Evolutionary conservation across 2,888 invertebrate genomes (phyloP).

Genomic region (Dasysyrphus albostriatus): DNA sequence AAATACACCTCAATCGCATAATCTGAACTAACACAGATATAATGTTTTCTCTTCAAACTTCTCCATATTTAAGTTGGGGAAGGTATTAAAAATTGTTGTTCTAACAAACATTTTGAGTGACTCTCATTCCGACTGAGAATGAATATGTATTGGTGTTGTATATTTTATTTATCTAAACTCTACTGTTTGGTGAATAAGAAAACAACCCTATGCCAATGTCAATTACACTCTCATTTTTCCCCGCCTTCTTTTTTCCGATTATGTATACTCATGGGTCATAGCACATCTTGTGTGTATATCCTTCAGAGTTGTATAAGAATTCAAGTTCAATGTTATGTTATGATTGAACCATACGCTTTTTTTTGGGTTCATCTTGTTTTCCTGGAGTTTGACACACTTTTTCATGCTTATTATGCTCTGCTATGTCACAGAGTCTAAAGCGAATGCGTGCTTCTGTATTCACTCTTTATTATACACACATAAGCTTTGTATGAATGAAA

Average conservation of each 20-base stretch:
- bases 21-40: too few relatives aligned
- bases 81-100: too few relatives aligned
- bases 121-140: not conserved
- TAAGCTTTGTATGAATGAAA: not conserved
- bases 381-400: constrained; percentile 7
- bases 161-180: too few relatives aligned
- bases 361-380: not conserved
- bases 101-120: too few relatives aligned
- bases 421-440: not conserved
- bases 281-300: not conserved
- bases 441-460: not conserved
- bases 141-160: not conserved
- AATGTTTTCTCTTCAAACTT: too few relatives aligned
- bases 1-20: too few relatives aligned
- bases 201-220: not conserved
- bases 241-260: not conserved
- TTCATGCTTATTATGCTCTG: not conserved
- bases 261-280: too few relatives aligned
- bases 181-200: not conserved
- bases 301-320: not conserved
- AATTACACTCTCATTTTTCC: not conserved
- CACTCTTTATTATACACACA: not conserved
- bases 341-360: not conserved
- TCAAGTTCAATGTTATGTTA: constrained; percentile 38
- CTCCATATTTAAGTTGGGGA: too few relatives aligned